Evolutionary conservation across 2,888 invertebrate genomes (phyloP).

Genomic region (Meandrusa payeni): DNA sequence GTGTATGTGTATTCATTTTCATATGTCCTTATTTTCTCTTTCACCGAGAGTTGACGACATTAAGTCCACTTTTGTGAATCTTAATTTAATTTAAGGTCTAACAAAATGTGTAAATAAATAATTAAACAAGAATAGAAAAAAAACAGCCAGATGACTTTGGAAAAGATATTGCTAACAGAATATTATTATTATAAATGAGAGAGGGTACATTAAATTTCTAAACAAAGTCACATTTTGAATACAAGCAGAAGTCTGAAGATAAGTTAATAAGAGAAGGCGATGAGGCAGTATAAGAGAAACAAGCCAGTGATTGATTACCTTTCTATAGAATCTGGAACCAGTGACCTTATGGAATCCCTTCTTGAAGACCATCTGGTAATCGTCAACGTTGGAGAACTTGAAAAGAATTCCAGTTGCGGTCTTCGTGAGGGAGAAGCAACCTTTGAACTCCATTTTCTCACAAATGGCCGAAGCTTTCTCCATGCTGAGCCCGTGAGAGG

Average conservation of each 20-base stretch:
- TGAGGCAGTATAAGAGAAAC: slow-evolving; percentile 39
- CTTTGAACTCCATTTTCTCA: slow-evolving; percentile 94
- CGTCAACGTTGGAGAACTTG: slow-evolving; percentile 93
- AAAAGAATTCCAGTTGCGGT: slow-evolving; percentile 94
- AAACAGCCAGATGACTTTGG: too few species aligned
- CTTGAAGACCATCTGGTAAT: slow-evolving; percentile 92
- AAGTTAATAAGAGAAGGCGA: slow-evolving; percentile 40
- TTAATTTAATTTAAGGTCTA: too few species aligned
- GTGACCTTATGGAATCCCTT: slow-evolving; percentile 94
- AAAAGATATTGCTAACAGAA: too few species aligned
- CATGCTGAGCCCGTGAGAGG: slow-evolving; percentile 92
- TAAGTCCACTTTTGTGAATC: too few species aligned
- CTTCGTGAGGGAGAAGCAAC: slow-evolving; percentile 92
- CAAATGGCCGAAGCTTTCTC: slow-evolving; percentile 92
- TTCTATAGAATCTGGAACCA: slow-evolving; percentile 91
- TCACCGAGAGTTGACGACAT: too few species aligned
- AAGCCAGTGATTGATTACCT: slow-evolving; percentile 83
- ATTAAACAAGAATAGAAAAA: too few species aligned
- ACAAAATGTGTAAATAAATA: too few species aligned
- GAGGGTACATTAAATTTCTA: too few species aligned
- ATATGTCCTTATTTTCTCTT: too few species aligned
- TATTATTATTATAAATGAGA: too few species aligned
- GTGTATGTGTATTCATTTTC: too few species aligned
- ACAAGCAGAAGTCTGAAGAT: slow-evolving; percentile 24
- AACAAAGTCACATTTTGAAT: too few species aligned